Conservation (phyloP, 2,797 vertebrate species). For the Acridotheres tristis region DNA sequence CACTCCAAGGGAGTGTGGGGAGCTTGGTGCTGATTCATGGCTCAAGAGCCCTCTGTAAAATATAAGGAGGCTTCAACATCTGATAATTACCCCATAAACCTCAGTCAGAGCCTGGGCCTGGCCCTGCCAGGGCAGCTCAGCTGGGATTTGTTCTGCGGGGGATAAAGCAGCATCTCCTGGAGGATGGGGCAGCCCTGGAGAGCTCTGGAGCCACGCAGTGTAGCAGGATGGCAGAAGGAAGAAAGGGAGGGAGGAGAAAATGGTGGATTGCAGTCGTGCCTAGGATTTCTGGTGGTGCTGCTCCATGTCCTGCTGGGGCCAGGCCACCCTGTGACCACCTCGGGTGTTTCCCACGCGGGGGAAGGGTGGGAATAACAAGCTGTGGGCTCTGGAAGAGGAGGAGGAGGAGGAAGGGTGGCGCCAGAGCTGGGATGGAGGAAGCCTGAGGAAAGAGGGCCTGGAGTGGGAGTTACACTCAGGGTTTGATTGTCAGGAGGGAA, state of each 20-base stretch:
- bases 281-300: background rate
- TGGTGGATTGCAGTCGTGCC: background rate
- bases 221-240: background rate
- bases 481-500: background rate
- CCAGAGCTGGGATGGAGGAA: background rate
- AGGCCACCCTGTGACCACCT: background rate
- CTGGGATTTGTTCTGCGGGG: background rate
- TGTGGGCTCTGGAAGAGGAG: background rate
- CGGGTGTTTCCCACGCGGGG: background rate
- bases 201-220: fast-evolving
- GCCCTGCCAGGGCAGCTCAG: background rate
- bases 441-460: background rate
- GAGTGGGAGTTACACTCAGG: background rate
- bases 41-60: background rate
- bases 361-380: background rate
- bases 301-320: background rate
- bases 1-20: background rate
- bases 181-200: background rate
- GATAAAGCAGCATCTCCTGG: background rate
- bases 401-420: background rate
- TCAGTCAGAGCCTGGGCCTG: background rate
- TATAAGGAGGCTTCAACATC: background rate
- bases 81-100: conserved; percentile 2
- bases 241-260: too few species aligned
- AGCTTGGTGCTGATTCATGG: background rate